Base-by-base conservation (phyloP, 2,797 vertebrate genomes). In the Silurus lanzhouensis region DNA sequence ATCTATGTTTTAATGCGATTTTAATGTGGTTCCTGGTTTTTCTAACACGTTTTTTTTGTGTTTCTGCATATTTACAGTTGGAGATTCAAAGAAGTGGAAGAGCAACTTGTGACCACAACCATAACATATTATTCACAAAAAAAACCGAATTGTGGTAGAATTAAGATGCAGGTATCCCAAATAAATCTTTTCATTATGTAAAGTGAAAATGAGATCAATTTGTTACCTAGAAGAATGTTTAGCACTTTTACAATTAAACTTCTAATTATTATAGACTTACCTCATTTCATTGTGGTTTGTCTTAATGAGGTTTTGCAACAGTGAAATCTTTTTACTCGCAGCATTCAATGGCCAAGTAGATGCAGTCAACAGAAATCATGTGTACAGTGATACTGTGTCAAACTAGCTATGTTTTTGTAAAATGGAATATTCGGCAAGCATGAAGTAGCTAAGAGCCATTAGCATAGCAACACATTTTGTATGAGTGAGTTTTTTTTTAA, bases 81-180 rank as follows among this genome's bases (percentile, higher is more conserved):
- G 68, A 80, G 82, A 61, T n/a, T 66, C 83, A 67, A 38, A 66
- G 52, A 86, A 61, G 78, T 90, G 90, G 90, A 90, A 86, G 81
- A 89, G 90, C 84, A 86, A 83, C 44, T 72, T 90, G 72, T 90
- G 84, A 90, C 7, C 20, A 1, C n/a, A 13, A 52, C 22, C 72
- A 19, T 8, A 19, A 7, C 10, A 14, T 52, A n/a, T 27, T 14
- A 78, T 48, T 14, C 12, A 17, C 68, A 3, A 68, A 2, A 14
- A 61, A 61, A 2, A 46, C 8, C 17, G 0, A 61, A 61, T 20
- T 61, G 60, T 61, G 27, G 27, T 31, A 68, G 27, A 68, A 68
- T 68, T 68, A 68, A 68, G 27, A 27, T 67, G 66, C 1, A 31
- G 22, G 15, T 31, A 60, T 5, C 10, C 20, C 75, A 61, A 38